A percentile compares a stretch with the other conserved stretches of the same genome.
Evolutionary conservation across 2,113 vertebrate species (phyloP).

Genomic region (Apodemus sylvaticus): DNA sequence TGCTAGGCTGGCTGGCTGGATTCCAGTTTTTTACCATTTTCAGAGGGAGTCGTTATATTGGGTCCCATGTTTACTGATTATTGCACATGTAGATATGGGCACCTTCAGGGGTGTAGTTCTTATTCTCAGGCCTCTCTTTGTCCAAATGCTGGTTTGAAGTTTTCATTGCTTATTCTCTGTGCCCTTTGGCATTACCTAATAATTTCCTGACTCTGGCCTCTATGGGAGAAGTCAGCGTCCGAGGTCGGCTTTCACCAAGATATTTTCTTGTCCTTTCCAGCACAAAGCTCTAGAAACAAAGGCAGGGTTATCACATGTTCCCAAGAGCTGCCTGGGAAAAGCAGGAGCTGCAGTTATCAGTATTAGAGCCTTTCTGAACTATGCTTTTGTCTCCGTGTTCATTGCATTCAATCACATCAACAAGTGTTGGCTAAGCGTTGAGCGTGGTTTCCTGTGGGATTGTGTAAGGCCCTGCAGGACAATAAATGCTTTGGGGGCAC

Average conservation of each 20-base stretch:
- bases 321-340: conserved; percentile 67
- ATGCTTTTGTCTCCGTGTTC: conserved; percentile 72
- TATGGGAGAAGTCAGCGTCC: conserved; percentile 62
- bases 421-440: conserved; percentile 79
- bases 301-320: conserved; percentile 70
- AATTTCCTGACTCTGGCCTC: conserved; percentile 77
- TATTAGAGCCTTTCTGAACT: conserved; percentile 65
- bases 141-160: conserved; percentile 38
- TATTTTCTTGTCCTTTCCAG: conserved; percentile 69
- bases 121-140: neutral
- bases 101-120: neutral
- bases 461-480: conserved; percentile 79
- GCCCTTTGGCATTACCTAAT: conserved; percentile 69
- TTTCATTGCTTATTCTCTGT: conserved; percentile 68
- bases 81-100: neutral
- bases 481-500: conserved; percentile 75
- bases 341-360: conserved; percentile 63
- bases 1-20: neutral
- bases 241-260: conserved; percentile 1
- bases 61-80: neutral
- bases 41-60: neutral
- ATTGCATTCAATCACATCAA: conserved; percentile 76
- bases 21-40: neutral
- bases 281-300: conserved; percentile 70
- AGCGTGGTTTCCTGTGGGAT: conserved; percentile 82